Conservation (phyloP, 2,113 vertebrate species). For the Pteronura brasiliensis region DNA sequence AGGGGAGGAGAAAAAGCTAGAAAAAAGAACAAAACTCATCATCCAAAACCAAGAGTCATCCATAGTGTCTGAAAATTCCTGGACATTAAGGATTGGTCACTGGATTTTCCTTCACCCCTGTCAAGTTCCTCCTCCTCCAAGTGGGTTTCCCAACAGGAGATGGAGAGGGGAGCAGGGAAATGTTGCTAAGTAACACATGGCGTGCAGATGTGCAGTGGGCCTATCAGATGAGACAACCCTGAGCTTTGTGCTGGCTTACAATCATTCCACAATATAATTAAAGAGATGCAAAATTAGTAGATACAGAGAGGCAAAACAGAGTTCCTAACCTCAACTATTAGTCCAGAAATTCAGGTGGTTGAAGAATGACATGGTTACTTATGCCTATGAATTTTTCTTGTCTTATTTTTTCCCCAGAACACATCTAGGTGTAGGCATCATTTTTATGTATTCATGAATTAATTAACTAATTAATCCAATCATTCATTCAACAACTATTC, state of each 20-base stretch:
- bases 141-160: neutral
- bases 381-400: neutral
- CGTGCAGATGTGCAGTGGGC: neutral
- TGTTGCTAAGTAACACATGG: neutral
- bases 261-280: neutral
- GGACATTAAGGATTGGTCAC: neutral
- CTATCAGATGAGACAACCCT: neutral
- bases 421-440: neutral
- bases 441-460: constrained; percentile 9
- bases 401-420: neutral
- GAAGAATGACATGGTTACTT: neutral
- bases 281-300: neutral
- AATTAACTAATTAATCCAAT: neutral
- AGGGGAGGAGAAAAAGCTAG: neutral
- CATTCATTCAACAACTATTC: neutral
- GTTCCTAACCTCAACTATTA: neutral
- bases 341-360: neutral
- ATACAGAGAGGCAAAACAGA: neutral
- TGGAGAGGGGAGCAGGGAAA: neutral
- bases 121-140: neutral
- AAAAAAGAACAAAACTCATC: neutral
- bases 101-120: constrained; percentile 9
- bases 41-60: neutral
- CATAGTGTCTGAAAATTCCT: neutral
- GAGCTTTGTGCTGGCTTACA: neutral